These are phyloP conservation scores for Pentalonia nigronervosa DNA, from an alignment of 1,140 invertebrate genomes.

Conservation along the genomic window DNA sequence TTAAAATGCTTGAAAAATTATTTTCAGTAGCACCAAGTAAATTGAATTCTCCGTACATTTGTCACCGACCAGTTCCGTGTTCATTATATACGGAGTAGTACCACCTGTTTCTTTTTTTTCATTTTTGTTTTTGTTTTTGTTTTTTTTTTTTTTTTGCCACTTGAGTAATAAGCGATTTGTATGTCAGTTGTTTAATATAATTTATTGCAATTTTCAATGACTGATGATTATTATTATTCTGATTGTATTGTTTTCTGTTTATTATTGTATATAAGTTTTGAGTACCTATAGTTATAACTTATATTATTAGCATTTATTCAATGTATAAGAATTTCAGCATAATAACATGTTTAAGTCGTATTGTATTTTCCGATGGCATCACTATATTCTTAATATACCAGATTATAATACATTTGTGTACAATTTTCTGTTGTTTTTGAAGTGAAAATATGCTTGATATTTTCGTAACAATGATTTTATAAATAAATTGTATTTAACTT, in stretches of 20 bases:
- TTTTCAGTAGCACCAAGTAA: slow-evolving; percentile 4
- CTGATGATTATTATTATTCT: background rate
- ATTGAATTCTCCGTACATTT: slow-evolving; percentile 32
- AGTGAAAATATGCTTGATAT: background rate
- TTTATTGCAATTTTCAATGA: background rate
- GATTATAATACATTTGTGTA: background rate
- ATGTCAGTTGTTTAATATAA: background rate
- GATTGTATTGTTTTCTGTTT: background rate
- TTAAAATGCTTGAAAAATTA: slow-evolving; percentile 16
- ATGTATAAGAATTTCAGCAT: background rate
- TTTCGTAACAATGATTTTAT: background rate
- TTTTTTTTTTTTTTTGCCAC: background rate
- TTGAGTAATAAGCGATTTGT: background rate
- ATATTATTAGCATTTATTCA: background rate
- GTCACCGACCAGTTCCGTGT: background rate
- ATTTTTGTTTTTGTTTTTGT: background rate
- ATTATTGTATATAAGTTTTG: background rate
- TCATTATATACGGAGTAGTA: background rate
- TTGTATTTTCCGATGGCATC: no score
- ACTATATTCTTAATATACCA: background rate
- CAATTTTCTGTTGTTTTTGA: background rate
- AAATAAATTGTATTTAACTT: background rate
- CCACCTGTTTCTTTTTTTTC: background rate
- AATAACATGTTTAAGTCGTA: background rate
- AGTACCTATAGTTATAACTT: background rate